Percentiles rank a stretch among this genome's conserved stretches.
Evolutionary conservation across 2,888 invertebrate species (phyloP).

Genomic region (Neocrepidodera transversa): DNA sequence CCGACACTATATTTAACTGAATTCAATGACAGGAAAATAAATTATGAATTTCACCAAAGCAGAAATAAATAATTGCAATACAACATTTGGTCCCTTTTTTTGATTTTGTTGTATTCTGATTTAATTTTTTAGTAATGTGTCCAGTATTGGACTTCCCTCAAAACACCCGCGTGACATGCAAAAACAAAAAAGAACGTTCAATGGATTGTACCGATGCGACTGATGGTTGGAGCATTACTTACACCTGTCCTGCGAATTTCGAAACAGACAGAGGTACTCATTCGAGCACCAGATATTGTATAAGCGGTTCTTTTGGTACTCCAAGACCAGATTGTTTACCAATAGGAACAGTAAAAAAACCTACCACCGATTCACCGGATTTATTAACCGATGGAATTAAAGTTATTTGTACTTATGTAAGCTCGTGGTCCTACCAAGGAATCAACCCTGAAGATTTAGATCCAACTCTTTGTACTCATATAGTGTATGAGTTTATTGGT

Average conservation of each 20-base stretch:
- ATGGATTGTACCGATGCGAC: slow-evolving; percentile 25
- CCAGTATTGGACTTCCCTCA: slow-evolving; percentile 22
- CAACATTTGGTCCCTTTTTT: no score
- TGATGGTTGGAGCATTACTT: slow-evolving; percentile 22
- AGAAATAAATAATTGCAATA: no score
- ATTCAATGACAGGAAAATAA: no score
- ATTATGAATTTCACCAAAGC: no score
- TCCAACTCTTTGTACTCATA: slow-evolving; percentile 44
- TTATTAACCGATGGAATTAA: slow-evolving; percentile 26
- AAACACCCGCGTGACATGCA: slow-evolving; percentile 17
- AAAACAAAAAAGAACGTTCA: slow-evolving; percentile 11
- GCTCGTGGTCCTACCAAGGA: slow-evolving; percentile 41
- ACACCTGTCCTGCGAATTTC: slow-evolving; percentile 23
- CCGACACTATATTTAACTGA: no score
- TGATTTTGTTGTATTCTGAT: no score
- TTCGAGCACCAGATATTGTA: slow-evolving; percentile 22
- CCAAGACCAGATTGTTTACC: slow-evolving; percentile 19
- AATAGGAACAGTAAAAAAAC: not conserved
- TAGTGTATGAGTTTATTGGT: slow-evolving; percentile 45
- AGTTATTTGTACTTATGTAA: slow-evolving; percentile 47
- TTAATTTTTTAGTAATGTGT: slow-evolving; percentile 21
- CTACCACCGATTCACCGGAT: slow-evolving; percentile 3
- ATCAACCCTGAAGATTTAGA: slow-evolving; percentile 43
- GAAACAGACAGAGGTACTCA: slow-evolving; percentile 18
- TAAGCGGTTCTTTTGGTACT: slow-evolving; percentile 18